phyloP scores from a whole-genome alignment of 2,888 invertebrate genomes.

The Trichogramma dendrolimi region DNA sequence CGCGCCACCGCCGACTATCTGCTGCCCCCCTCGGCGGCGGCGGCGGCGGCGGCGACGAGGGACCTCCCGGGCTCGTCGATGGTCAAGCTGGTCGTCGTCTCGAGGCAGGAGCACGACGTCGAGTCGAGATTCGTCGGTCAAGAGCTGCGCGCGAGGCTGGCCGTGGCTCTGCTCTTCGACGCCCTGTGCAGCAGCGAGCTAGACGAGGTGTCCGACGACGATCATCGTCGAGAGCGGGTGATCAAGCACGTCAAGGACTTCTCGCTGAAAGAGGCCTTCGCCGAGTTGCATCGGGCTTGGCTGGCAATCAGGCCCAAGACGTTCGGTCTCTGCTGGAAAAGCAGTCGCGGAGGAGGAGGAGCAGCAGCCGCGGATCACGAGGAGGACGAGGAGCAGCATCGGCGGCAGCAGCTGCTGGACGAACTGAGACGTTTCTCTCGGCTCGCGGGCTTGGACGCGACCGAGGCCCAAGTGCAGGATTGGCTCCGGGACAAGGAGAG shows the following conservation, averaged over 20 bases:
- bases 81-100: conserved; percentile 12
- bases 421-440: conserved; percentile 38
- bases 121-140: conserved; percentile 48
- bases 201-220: conserved; percentile 7
- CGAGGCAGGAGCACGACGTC: conserved; percentile 40
- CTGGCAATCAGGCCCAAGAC: conserved; percentile 50
- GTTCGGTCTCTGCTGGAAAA: conserved; percentile 48
- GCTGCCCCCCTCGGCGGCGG: conserved; percentile 33
- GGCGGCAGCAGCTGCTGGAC: conserved; percentile 26
- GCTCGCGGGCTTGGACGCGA: conserved; percentile 39
- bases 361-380: conserved; percentile 30
- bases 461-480: conserved; percentile 36
- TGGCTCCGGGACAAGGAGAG: conserved; percentile 45
- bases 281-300: conserved; percentile 53
- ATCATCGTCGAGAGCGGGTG: background rate
- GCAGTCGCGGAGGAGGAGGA: background rate
- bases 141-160: conserved; percentile 41
- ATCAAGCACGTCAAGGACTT: conserved; percentile 38
- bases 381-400: conserved; percentile 31
- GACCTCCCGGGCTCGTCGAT: conserved; percentile 43
- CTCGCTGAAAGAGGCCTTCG: conserved; percentile 53
- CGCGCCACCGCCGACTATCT: conserved; percentile 39
- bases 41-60: conserved; percentile 28
- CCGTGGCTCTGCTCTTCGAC: background rate
- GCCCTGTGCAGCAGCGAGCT: conserved; percentile 11